These are phyloP conservation scores for Lagocephalus sceleratus DNA, from an alignment of 2,797 vertebrate genomes.

Conservation along the genomic window DNA sequence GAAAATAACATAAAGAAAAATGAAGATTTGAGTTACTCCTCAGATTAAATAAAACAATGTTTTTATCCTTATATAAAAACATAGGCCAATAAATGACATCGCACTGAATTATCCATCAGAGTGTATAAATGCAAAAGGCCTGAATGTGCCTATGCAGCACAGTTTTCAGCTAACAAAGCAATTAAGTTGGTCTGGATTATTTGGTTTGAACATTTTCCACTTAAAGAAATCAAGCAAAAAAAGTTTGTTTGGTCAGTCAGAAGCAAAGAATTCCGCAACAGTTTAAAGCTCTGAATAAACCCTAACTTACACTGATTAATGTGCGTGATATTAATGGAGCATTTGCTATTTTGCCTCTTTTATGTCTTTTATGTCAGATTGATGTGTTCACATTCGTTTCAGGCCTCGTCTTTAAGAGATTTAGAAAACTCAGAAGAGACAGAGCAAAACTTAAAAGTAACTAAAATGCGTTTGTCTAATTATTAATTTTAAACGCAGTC, in stretches of 20 bases:
- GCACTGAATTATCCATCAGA: neutral
- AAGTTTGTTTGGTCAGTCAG: neutral
- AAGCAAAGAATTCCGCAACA: conserved; percentile 4
- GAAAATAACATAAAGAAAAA: conserved; percentile 34
- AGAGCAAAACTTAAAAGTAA: too few relatives aligned
- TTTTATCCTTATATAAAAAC: conserved; percentile 9
- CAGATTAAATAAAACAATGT: conserved; percentile 14
- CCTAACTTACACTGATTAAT: neutral
- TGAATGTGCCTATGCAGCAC: conserved; percentile 7
- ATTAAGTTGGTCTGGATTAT: too few relatives aligned
- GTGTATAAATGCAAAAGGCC: conserved; percentile 11
- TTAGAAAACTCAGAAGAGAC: neutral
- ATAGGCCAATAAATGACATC: conserved; percentile 1
- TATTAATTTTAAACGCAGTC: too few relatives aligned
- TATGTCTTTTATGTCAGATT: too few relatives aligned
- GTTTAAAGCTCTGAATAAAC: neutral
- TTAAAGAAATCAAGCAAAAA: neutral
- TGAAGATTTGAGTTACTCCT: conserved; percentile 10
- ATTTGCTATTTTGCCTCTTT: too few relatives aligned
- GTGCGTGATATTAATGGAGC: too few relatives aligned
- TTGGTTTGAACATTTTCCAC: neutral
- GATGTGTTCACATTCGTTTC: too few relatives aligned
- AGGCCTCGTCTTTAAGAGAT: too few relatives aligned
- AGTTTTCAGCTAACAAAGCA: neutral
- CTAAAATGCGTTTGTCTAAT: too few relatives aligned